These are phyloP conservation scores for Reinhardtius hippoglossoides DNA, from an alignment of 2,113 vertebrate species.

Conservation along the genomic window DNA sequence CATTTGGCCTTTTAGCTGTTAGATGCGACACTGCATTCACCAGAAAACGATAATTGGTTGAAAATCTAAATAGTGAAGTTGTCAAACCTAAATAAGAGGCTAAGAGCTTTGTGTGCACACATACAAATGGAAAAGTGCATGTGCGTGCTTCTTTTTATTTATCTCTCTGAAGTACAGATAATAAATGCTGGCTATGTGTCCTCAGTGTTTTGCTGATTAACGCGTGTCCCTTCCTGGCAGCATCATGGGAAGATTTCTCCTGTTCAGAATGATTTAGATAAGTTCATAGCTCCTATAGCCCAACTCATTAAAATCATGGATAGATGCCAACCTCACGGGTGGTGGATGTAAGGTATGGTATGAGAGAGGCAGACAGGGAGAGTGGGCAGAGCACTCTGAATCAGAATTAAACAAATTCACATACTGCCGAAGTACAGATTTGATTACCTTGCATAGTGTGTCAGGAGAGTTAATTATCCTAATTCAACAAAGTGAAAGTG, in stretches of 20 bases:
- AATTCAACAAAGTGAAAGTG: conserved; percentile 73
- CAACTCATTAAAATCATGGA: conserved; percentile 74
- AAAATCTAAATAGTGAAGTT: too few relatives aligned
- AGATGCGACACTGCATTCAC: too few relatives aligned
- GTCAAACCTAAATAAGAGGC: too few relatives aligned
- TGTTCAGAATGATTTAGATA: conserved; percentile 58
- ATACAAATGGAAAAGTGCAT: not conserved
- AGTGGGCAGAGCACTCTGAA: conserved; percentile 31
- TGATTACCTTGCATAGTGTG: conserved; percentile 70
- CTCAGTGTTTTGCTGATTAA: conserved; percentile 40
- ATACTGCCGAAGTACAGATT: conserved; percentile 57
- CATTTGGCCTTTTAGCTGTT: too few relatives aligned
- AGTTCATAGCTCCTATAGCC: conserved; percentile 53
- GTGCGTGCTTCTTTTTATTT: not conserved
- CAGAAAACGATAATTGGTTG: too few relatives aligned
- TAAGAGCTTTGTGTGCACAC: not conserved
- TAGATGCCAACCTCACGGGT: conserved; percentile 50
- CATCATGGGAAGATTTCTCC: conserved; percentile 22
- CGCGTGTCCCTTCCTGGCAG: conserved; percentile 28
- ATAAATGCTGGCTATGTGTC: not conserved
- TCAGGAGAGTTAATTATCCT: conserved; percentile 77
- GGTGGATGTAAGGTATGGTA: conserved; percentile 17
- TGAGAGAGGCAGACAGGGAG: not conserved
- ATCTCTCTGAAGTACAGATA: not conserved
- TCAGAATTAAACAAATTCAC: conserved; percentile 65